Conservation (phyloP, 2,888 invertebrate species). For the Ecdyonurus torrentis region DNA sequence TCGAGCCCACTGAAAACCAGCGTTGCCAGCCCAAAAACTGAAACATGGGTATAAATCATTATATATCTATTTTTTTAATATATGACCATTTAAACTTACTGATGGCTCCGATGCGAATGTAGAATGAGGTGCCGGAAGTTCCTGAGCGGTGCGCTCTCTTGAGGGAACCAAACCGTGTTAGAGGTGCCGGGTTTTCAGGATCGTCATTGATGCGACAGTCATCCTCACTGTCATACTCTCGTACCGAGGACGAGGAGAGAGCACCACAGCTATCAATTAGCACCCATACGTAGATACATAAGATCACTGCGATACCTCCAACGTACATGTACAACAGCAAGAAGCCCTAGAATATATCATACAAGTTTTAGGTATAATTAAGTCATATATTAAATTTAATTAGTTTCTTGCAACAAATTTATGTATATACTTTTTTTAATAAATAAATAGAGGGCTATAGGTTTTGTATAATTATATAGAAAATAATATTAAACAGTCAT, state of each 20-base stretch:
- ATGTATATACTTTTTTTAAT: no score
- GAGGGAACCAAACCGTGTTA: slow-evolving; percentile 32
- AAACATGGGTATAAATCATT: slow-evolving; percentile 10
- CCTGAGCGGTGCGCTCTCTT: slow-evolving; percentile 32
- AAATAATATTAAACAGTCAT: no score
- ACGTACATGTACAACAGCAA: slow-evolving; percentile 36
- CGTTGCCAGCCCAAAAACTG: slow-evolving; percentile 36
- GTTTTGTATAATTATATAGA: no score
- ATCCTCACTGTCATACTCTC: slow-evolving; percentile 4
- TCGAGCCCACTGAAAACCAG: slow-evolving; percentile 36
- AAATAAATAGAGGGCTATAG: no score
- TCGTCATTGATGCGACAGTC: slow-evolving; percentile 17
- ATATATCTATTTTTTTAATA: not conserved
- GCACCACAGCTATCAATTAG: slow-evolving; percentile 33
- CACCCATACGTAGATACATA: slow-evolving; percentile 36
- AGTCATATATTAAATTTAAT: no score
- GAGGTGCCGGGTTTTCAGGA: slow-evolving; percentile 27
- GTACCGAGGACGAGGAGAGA: slow-evolving; percentile 14
- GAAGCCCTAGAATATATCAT: slow-evolving; percentile 29
- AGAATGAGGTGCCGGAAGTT: slow-evolving; percentile 33
- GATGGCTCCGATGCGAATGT: slow-evolving; percentile 33
- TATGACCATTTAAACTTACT: slow-evolving; percentile 26
- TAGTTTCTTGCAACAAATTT: no score
- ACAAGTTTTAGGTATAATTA: no score
- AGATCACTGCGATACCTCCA: slow-evolving; percentile 34